These are phyloP conservation scores for Enoplolaimus lenunculus DNA, from an alignment of 2,888 invertebrate genomes.

Conservation along the genomic window DNA sequence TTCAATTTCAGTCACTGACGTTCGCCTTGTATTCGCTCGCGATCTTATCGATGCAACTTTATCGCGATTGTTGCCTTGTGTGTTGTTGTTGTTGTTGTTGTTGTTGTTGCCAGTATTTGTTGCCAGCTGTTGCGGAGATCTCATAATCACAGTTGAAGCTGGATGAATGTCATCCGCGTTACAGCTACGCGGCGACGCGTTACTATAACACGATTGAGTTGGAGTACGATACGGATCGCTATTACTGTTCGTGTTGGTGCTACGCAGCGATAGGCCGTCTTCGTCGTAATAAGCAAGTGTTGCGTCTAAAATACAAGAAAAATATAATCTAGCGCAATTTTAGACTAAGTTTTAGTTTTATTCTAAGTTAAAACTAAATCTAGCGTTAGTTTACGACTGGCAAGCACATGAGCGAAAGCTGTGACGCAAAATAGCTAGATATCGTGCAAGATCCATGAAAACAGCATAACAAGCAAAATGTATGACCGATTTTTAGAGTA, in stretches of 20 bases:
- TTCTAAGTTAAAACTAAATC: too few relatives aligned
- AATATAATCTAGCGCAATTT: too few relatives aligned
- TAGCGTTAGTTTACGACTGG: too few relatives aligned
- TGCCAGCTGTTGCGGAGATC: neutral
- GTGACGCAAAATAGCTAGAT: too few relatives aligned
- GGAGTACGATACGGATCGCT: neutral
- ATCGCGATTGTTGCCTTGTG: conserved; percentile 25
- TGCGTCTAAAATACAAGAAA: conserved; percentile 15
- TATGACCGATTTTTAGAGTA: too few relatives aligned
- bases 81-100: conserved; percentile 18
- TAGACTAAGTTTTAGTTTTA: too few relatives aligned
- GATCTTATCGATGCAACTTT: conserved; percentile 65
- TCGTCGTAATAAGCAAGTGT: conserved; percentile 20
- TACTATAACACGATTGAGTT: neutral
- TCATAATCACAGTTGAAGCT: neutral
- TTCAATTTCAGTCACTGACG: conserved; percentile 77
- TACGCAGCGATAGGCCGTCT: conserved; percentile 18
- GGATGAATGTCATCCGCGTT: neutral
- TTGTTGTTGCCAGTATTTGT: conserved; percentile 30
- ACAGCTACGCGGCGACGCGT: neutral
- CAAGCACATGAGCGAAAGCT: too few relatives aligned
- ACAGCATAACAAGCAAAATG: too few relatives aligned
- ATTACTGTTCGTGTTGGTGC: neutral
- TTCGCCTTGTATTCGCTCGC: conserved; percentile 62
- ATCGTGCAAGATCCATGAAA: too few relatives aligned